These are phyloP conservation scores for Amazona ochrocephala DNA, from an alignment of 2,797 vertebrate species.

Conservation along the genomic window DNA sequence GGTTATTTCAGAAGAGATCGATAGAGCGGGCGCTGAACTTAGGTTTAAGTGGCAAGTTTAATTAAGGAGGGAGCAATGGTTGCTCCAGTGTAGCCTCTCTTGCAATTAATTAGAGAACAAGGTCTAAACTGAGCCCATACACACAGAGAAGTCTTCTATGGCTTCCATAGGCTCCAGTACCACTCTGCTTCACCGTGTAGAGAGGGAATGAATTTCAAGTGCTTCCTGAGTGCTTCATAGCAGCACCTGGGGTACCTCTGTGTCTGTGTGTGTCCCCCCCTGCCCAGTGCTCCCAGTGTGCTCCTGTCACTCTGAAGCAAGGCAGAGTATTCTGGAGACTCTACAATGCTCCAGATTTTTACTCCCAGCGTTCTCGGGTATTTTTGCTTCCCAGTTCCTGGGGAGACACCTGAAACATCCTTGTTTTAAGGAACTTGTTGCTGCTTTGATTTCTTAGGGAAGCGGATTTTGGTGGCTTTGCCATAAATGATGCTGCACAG, in stretches of 20 bases:
- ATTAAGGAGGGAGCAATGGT: not conserved
- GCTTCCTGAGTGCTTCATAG: not conserved
- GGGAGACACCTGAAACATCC: not conserved
- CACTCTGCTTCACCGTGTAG: fast-evolving
- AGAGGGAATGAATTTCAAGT: not conserved
- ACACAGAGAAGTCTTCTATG: not conserved
- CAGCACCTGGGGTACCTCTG: not conserved
- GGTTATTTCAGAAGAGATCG: not conserved
- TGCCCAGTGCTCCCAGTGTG: not conserved
- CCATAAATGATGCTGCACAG: not conserved
- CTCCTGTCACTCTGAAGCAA: fast-evolving
- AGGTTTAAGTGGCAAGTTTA: not conserved
- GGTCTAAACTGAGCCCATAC: not conserved
- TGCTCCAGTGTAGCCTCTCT: not conserved
- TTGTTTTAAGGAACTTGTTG: not conserved
- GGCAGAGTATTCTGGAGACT: not conserved
- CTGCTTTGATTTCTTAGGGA: not conserved
- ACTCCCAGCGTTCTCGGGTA: not conserved
- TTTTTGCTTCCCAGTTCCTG: not conserved
- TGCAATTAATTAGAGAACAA: not conserved
- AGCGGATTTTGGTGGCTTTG: not conserved
- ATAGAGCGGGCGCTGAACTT: not conserved
- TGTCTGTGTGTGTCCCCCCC: no score
- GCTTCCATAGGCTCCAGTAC: not conserved
- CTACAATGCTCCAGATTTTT: not conserved